Conservation (phyloP, 2,888 invertebrate species). For the Gasteruption jaculator region DNA sequence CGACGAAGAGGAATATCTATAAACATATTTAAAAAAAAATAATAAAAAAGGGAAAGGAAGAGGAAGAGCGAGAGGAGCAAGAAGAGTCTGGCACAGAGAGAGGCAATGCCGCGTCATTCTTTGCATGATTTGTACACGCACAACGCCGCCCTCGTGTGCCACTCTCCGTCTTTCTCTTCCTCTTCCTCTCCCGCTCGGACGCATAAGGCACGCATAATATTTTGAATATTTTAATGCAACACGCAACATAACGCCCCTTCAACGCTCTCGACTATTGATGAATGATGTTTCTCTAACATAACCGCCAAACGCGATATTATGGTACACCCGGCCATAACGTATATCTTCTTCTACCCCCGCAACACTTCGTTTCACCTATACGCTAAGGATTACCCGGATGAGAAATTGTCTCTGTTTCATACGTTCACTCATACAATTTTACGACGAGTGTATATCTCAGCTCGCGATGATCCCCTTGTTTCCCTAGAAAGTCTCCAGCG, state of each 20-base stretch:
- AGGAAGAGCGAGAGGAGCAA: conserved; percentile 10
- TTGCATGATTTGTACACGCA: conserved; percentile 44
- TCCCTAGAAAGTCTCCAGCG: no score
- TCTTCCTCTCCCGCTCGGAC: conserved; percentile 16
- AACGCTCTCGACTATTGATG: conserved; percentile 26
- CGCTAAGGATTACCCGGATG: no score
- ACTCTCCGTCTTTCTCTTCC: conserved; percentile 20
- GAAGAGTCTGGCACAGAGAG: conserved; percentile 18
- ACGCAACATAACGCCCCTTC: conserved; percentile 30
- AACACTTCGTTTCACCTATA: no score
- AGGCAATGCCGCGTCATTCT: conserved; percentile 41
- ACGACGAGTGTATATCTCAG: no score
- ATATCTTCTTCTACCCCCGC: no score
- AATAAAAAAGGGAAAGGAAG: conserved; percentile 3
- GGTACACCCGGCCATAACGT: conserved; percentile 24
- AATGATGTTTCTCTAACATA: conserved; percentile 29
- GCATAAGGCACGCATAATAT: conserved; percentile 29
- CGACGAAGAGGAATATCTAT: no score
- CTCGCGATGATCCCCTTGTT: no score
- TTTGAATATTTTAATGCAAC: conserved; percentile 32
- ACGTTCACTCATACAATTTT: no score
- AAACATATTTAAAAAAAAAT: conserved; percentile 5
- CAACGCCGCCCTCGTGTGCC: conserved; percentile 37
- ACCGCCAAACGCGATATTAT: conserved; percentile 29
- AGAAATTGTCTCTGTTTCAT: no score